Conservation (phyloP, 2,888 invertebrate genomes). For the Drosophila suboccidentalis region DNA sequence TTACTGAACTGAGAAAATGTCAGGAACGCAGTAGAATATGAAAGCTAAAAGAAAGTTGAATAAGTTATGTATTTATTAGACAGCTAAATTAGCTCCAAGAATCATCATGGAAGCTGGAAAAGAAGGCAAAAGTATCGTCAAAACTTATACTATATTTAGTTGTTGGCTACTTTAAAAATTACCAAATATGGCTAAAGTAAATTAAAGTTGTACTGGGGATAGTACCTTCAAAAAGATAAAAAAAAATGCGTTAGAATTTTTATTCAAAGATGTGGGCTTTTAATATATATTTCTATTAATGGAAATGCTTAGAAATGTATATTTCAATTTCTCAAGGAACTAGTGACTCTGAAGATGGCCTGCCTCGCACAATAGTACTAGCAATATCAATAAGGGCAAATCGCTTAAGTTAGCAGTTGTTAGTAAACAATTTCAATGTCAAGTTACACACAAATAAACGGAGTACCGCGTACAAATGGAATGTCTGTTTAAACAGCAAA, state of each 20-base stretch:
- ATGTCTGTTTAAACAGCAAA: slow-evolving; percentile 25
- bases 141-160: too few species aligned
- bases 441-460: slow-evolving; percentile 21
- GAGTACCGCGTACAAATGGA: slow-evolving; percentile 8
- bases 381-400: slow-evolving; percentile 12
- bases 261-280: neutral
- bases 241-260: too few species aligned
- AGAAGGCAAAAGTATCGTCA: too few species aligned
- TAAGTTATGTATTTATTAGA: too few species aligned
- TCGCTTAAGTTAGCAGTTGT: slow-evolving; percentile 5
- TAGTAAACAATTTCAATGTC: slow-evolving; percentile 19
- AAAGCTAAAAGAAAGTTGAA: too few species aligned
- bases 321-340: neutral
- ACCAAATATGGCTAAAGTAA: too few species aligned
- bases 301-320: neutral
- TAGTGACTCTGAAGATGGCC: neutral
- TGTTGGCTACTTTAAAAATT: too few species aligned
- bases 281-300: neutral
- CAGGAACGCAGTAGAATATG: too few species aligned
- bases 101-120: too few species aligned
- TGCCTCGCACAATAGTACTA: neutral
- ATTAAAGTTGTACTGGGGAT: too few species aligned
- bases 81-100: too few species aligned
- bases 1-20: neutral
- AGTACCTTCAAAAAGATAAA: too few species aligned